Evolutionary conservation across 2,888 invertebrate species (phyloP).

Genomic region (Cerastoderma edule): DNA sequence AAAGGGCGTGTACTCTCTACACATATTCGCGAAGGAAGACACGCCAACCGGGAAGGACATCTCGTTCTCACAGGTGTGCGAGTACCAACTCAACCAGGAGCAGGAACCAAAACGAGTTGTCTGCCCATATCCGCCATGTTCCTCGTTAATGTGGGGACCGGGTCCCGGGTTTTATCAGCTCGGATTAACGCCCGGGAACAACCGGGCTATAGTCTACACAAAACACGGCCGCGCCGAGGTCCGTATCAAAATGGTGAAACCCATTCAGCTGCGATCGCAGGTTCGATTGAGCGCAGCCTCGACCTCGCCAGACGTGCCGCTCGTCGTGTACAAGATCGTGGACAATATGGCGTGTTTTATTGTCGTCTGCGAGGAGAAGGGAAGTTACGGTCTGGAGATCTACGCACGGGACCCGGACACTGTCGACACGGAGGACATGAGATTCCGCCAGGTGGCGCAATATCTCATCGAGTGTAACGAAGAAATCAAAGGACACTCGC

Average conservation of each 20-base stretch:
- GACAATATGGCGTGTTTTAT: conserved; percentile 61
- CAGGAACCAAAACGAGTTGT: conserved; percentile 48
- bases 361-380: conserved; percentile 58
- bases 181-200: conserved; percentile 60
- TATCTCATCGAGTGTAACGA: conserved; percentile 67
- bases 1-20: conserved; percentile 59
- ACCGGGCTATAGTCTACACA: conserved; percentile 58
- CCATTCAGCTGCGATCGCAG: conserved; percentile 66
- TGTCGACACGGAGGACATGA: conserved; percentile 65
- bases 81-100: conserved; percentile 64
- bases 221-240: conserved; percentile 60
- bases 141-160: conserved; percentile 69
- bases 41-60: conserved; percentile 64
- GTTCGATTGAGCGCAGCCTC: conserved; percentile 57
- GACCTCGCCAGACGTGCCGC: conserved; percentile 53
- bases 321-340: conserved; percentile 63
- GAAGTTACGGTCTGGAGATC: conserved; percentile 68
- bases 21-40: conserved; percentile 67
- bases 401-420: conserved; percentile 70
- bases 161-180: conserved; percentile 67
- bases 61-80: conserved; percentile 68
- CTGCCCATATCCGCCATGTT: conserved; percentile 67
- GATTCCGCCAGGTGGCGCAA: conserved; percentile 69
- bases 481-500: conserved; percentile 48
- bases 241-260: conserved; percentile 60